Evolutionary conservation across 2,888 invertebrate species (phyloP).

Genomic region (Chaetoderma sp.): DNA sequence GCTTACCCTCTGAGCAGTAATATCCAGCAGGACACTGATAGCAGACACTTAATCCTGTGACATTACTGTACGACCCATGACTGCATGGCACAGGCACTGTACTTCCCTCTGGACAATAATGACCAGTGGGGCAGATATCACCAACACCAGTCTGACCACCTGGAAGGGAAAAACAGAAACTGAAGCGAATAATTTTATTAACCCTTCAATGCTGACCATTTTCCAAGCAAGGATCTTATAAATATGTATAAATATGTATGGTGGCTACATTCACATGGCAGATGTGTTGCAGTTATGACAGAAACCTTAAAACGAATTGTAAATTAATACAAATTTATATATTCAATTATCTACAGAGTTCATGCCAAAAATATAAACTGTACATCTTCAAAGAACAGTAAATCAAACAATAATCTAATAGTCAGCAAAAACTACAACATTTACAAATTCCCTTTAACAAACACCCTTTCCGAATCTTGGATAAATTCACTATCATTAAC

Average conservation of each 20-base stretch:
- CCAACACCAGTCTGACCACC: constrained; percentile 62
- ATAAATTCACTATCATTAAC: too few species aligned
- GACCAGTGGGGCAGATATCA: constrained; percentile 55
- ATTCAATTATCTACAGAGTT: too few species aligned
- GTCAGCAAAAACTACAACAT: too few species aligned
- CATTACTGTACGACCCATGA: constrained; percentile 55
- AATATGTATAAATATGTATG: not conserved
- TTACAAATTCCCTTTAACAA: too few species aligned
- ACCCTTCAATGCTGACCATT: not conserved
- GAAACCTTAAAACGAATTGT: too few species aligned
- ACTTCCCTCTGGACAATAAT: constrained; percentile 59
- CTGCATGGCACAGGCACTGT: constrained; percentile 55
- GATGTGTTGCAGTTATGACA: not conserved
- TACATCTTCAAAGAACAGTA: too few species aligned
- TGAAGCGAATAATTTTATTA: too few species aligned
- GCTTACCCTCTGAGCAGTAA: constrained; percentile 59
- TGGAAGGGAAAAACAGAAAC: constrained; percentile 24
- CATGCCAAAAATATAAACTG: too few species aligned
- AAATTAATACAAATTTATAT: too few species aligned
- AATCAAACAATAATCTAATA: too few species aligned
- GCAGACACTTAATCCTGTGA: constrained; percentile 52
- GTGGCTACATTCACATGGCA: not conserved
- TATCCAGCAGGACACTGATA: constrained; percentile 62
- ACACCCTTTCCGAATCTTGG: too few species aligned
- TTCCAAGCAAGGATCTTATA: not conserved